Evolutionary conservation across 1,140 invertebrate species (phyloP), one percentile per base, ranked within the genome.

Genomic region (Euura saliciscinereae): DNA sequence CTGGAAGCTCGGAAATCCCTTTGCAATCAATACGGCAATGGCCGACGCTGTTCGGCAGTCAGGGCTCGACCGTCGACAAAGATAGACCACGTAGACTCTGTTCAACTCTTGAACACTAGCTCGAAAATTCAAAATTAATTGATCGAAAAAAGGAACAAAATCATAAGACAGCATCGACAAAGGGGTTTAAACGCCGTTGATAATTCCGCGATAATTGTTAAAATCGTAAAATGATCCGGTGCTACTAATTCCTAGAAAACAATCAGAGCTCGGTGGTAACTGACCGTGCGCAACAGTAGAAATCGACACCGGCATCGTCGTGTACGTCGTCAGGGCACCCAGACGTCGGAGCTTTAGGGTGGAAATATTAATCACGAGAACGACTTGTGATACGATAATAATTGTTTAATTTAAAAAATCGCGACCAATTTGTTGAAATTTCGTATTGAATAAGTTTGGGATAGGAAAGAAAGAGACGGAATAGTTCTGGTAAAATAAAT

Each of bases 21-120:
- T 71, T 70, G 78, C 73, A 78, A 86, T 87, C 85, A 86, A 87
- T 87, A 87, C 84, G 81, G 80, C 82, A 84, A 85, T 85, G 83
- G 84, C 85, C 83, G 83, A 84, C 79, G 76, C 74, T 81, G 72
- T 78, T 78, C 71, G 79, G 78, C 82, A 85, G 85, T 85, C 78
- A 80, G 81, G 80, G 83, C 79, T 85, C 78, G 80, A 79, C 80
- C 77, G 79, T 81, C 73, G 78, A 74, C 73, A 77, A 70, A 74
- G 74, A 74, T 70, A 74, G 72, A 78, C 72, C 75, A 76, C 66
- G 70, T 45, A 44, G 43, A 68, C 11, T 44, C 70, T 45, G 28
- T 51, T 69, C 65, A 68, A 44, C 28, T 3, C 51, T 59, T 59
- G 10, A n/a, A 4, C 51, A 59, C 51, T 59, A 8, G 8, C 13